These are phyloP conservation scores for Festucalex cinctus DNA, from an alignment of 2,113 vertebrate species.

Conservation along the genomic window DNA sequence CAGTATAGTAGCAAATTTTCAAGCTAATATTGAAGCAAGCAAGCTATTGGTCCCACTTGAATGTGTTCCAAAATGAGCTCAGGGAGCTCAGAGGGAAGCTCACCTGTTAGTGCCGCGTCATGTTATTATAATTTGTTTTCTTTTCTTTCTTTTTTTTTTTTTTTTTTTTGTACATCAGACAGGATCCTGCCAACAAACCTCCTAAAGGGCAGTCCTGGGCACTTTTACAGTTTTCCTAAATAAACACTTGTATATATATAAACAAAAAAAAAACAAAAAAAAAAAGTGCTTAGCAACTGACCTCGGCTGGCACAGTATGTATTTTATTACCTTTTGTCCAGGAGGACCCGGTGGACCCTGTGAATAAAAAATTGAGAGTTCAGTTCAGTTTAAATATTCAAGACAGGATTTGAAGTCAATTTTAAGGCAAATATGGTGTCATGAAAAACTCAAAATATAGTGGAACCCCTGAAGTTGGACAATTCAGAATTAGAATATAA, in stretches of 20 bases:
- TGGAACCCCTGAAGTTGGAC: not conserved
- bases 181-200: slow-evolving; percentile 20
- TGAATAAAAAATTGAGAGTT: slow-evolving; percentile 32
- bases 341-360: slow-evolving; percentile 79
- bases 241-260: slow-evolving; percentile 7
- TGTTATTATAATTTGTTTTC: slow-evolving; percentile 7
- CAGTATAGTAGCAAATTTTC: slow-evolving; percentile 6
- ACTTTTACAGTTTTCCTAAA: slow-evolving; percentile 1
- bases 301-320: not conserved
- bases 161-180: slow-evolving; percentile 15
- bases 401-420: not conserved
- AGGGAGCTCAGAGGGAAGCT: slow-evolving; percentile 23
- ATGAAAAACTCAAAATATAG: not conserved
- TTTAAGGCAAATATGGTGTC: not conserved
- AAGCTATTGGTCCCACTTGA: slow-evolving; percentile 19
- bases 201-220: slow-evolving; percentile 17
- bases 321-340: slow-evolving; percentile 80
- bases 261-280: too few relatives aligned
- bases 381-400: slow-evolving; percentile 1
- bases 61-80: slow-evolving; percentile 31
- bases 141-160: slow-evolving; percentile 11
- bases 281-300: slow-evolving; percentile 9
- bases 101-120: slow-evolving; percentile 14
- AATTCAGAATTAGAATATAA: not conserved
- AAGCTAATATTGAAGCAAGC: slow-evolving; percentile 1